These are phyloP conservation scores for Drosophila ambigua DNA, from an alignment of 1,140 invertebrate species.

Conservation along the genomic window DNA sequence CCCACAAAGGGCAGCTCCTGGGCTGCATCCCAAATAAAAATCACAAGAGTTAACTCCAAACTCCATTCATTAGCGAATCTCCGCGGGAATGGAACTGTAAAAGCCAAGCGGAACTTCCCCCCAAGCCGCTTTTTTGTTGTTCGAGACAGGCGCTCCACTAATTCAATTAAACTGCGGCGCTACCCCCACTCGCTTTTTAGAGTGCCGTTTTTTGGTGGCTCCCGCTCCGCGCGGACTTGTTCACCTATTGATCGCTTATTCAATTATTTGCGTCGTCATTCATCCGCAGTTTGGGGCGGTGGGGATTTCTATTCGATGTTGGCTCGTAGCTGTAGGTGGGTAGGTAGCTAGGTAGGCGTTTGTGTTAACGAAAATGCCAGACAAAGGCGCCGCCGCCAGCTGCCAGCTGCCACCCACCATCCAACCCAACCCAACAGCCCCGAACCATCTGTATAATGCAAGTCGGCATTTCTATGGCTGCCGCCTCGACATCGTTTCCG, in stretches of 20 bases:
- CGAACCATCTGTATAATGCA: conserved; percentile 61
- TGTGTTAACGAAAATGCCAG: conserved; percentile 60
- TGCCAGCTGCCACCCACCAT: conserved; percentile 8
- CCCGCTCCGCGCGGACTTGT: conserved; percentile 29
- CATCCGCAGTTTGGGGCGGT: conserved; percentile 19
- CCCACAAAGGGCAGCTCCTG: neutral
- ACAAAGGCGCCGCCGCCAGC: conserved; percentile 60
- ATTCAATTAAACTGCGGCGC: conserved; percentile 34
- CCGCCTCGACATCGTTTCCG: conserved; percentile 41
- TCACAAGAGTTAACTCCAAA: conserved; percentile 17
- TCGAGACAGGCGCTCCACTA: conserved; percentile 21
- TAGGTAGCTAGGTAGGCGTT: conserved; percentile 3
- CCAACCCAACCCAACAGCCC: conserved; percentile 1
- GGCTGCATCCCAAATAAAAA: neutral
- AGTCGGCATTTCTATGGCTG: conserved; percentile 77
- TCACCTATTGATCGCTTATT: conserved; percentile 76
- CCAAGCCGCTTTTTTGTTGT: conserved; percentile 10
- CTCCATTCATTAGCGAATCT: conserved; percentile 40
- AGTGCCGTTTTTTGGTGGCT: conserved; percentile 13
- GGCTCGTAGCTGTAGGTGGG: neutral
- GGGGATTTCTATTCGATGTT: neutral
- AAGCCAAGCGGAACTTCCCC: conserved; percentile 3
- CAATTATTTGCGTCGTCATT: conserved; percentile 72
- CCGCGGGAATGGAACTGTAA: neutral
- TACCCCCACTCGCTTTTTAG: conserved; percentile 32